Percentiles rank a stretch among this genome's conserved stretches.
Evolutionary conservation across 37 sponge, comb jelly and placozoan genomes (phyloP).

Genomic region (Mnemiopsis leidyi): DNA sequence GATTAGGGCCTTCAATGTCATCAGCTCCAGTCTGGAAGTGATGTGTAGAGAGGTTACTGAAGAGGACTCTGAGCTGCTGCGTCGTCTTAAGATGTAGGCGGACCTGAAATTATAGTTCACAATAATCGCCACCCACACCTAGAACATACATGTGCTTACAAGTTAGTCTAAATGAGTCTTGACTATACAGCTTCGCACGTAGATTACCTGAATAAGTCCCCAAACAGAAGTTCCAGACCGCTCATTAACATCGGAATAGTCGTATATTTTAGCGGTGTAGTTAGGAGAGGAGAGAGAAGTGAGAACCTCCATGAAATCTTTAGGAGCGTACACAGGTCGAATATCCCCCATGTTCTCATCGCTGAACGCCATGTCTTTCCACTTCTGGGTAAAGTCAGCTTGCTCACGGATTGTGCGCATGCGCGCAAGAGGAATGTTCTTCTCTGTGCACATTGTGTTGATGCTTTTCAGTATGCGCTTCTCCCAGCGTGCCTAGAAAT

Average conservation of each 20-base stretch:
- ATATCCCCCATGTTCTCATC: constrained; percentile 66
- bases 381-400: constrained; percentile 62
- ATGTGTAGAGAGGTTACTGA: constrained; percentile 51
- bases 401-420: constrained; percentile 61
- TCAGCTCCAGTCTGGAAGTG: constrained; percentile 65
- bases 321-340: constrained; percentile 58
- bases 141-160: no score
- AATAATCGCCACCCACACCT: no score
- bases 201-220: constrained; percentile 38
- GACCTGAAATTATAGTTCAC: constrained; percentile 15
- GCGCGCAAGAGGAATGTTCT: constrained; percentile 41
- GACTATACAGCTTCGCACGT: no score
- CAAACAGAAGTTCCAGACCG: constrained; percentile 40
- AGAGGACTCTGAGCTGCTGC: constrained; percentile 58
- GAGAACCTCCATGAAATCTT: constrained; percentile 64
- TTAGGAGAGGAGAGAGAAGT: constrained; percentile 50
- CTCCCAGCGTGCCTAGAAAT: constrained; percentile 33
- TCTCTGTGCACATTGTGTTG: constrained; percentile 65
- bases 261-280: constrained; percentile 59
- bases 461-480: constrained; percentile 59
- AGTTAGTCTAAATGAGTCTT: no score
- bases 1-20: constrained; percentile 37
- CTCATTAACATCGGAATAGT: constrained; percentile 56
- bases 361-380: constrained; percentile 60
- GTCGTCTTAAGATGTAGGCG: constrained; percentile 55